phyloP scores from a whole-genome alignment of 2,797 vertebrate genomes.

The Chaetodon trifasciatus region DNA sequence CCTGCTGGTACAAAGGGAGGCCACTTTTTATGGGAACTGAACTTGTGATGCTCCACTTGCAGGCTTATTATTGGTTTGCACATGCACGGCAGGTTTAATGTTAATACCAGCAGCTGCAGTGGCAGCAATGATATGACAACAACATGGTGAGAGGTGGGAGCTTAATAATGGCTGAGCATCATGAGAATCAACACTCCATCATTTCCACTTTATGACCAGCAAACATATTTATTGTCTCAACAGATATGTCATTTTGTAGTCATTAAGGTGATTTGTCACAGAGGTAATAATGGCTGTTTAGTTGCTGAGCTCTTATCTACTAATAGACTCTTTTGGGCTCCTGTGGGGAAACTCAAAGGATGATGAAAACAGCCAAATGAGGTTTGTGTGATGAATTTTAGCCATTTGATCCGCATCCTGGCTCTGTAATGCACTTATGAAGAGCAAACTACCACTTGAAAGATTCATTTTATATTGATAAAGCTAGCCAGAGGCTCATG shows the following conservation, averaged over 20 bases:
- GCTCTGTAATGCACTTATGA: background rate
- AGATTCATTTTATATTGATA: conserved; percentile 3
- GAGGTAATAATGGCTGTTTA: conserved; percentile 4
- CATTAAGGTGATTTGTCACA: conserved; percentile 6
- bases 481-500: background rate
- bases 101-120: background rate
- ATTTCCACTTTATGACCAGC: conserved; percentile 9
- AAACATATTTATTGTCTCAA: conserved; percentile 9
- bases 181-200: background rate
- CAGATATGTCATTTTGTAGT: background rate
- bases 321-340: background rate
- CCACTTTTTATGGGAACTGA: background rate
- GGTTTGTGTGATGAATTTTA: conserved; percentile 14
- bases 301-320: conserved; percentile 2
- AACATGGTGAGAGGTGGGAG: background rate
- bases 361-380: conserved; percentile 19
- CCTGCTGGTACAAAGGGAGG: background rate
- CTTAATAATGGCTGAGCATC: background rate
- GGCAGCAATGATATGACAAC: background rate
- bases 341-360: conserved; percentile 1
- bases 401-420: conserved; percentile 9
- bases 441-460: background rate
- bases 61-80: conserved; percentile 1
- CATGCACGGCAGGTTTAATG: background rate
- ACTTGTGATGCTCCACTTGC: conserved; percentile 11